These are phyloP conservation scores for Sebastes paucispinis DNA, from an alignment of 2,797 vertebrate species.

Conservation along the genomic window DNA sequence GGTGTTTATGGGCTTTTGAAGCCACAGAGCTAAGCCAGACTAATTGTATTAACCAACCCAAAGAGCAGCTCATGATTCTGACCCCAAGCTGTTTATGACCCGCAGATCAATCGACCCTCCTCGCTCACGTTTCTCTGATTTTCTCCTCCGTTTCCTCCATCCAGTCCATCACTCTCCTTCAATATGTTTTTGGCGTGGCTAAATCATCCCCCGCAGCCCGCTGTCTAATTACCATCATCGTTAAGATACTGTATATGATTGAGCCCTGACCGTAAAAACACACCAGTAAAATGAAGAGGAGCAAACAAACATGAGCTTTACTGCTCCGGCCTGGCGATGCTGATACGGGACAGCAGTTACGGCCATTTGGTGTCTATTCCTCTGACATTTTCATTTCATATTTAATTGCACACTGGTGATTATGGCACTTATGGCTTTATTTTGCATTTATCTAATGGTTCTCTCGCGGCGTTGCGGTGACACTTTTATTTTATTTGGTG, in stretches of 20 bases:
- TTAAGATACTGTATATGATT: slow-evolving; percentile 70
- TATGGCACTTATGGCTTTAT: slow-evolving; percentile 76
- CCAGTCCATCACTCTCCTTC: slow-evolving; percentile 1
- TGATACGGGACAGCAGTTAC: slow-evolving; percentile 68
- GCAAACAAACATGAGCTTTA: slow-evolving; percentile 71
- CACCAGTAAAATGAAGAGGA: slow-evolving; percentile 54
- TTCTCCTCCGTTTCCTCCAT: not conserved
- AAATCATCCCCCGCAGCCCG: slow-evolving; percentile 35
- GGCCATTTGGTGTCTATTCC: slow-evolving; percentile 50
- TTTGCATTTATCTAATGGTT: slow-evolving; percentile 72
- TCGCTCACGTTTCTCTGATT: slow-evolving; percentile 4
- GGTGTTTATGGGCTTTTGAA: slow-evolving; percentile 50
- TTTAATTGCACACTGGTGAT: slow-evolving; percentile 71
- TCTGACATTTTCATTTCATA: slow-evolving; percentile 76
- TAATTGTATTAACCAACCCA: slow-evolving; percentile 71
- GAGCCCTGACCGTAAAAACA: slow-evolving; percentile 61
- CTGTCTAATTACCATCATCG: slow-evolving; percentile 67
- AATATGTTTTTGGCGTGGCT: slow-evolving; percentile 18
- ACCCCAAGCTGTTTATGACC: slow-evolving; percentile 68
- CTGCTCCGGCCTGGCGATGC: slow-evolving; percentile 64
- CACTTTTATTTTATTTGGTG: slow-evolving; percentile 64
- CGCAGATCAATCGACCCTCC: slow-evolving; percentile 58
- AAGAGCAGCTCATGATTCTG: slow-evolving; percentile 56
- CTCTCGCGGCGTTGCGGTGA: slow-evolving; percentile 49
- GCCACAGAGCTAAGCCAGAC: slow-evolving; percentile 43